A percentile compares a stretch with the other conserved stretches of the same genome.
These are phyloP conservation scores for Eremobia ochroleuca DNA, from an alignment of 2,888 invertebrate species.

Conservation along the genomic window DNA sequence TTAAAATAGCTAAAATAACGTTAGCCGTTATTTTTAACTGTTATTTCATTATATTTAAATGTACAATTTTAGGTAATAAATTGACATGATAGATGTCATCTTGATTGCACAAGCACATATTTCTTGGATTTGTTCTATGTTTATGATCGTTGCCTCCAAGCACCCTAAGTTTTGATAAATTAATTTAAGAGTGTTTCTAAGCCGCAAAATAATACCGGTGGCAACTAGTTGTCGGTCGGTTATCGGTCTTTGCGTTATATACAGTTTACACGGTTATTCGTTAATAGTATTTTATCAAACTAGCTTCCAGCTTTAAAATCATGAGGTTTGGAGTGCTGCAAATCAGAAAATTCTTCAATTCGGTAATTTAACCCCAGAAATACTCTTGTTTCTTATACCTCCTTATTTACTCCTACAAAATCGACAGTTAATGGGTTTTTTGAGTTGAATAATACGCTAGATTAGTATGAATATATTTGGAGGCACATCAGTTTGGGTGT, in stretches of 20 bases:
- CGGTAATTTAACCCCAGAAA: not conserved
- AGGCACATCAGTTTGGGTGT: slow-evolving; percentile 67
- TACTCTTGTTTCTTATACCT: not conserved
- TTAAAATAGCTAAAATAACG: slow-evolving; percentile 62
- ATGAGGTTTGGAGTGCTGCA: not conserved
- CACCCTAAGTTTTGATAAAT: slow-evolving; percentile 43
- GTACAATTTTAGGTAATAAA: slow-evolving; percentile 64
- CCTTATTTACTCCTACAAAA: not conserved
- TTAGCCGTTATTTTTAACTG: slow-evolving; percentile 61
- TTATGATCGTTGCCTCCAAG: slow-evolving; percentile 51
- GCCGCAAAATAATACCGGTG: not conserved
- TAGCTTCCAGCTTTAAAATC: not conserved
- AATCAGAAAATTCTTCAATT: not conserved
- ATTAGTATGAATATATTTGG: slow-evolving; percentile 43
- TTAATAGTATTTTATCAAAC: not conserved
- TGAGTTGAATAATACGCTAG: not conserved
- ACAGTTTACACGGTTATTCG: not conserved
- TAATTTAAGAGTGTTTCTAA: slow-evolving; percentile 4
- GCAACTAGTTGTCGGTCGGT: not conserved
- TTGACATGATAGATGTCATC: slow-evolving; percentile 63
- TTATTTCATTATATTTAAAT: slow-evolving; percentile 64
- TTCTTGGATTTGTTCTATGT: slow-evolving; percentile 39
- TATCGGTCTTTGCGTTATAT: not conserved
- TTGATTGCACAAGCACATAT: slow-evolving; percentile 65
- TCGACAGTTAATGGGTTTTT: not conserved